Percentiles rank a stretch among this genome's conserved stretches.
phyloP scores from a whole-genome alignment of 2,797 vertebrate species.

The Channallabes apus region DNA sequence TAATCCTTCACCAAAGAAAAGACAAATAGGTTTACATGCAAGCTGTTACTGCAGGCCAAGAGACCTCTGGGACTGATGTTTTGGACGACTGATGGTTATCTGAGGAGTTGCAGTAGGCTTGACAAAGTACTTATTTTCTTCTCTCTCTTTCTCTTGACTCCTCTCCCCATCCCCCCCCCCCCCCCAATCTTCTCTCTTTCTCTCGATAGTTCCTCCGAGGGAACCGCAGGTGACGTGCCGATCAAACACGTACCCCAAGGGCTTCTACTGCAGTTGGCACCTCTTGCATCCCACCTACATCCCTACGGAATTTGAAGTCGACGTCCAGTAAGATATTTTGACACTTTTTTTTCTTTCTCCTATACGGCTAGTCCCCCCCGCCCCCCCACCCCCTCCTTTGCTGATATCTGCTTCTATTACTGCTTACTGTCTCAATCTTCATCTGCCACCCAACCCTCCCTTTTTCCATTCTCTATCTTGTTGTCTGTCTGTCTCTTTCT shows the following conservation, averaged over 20 bases:
- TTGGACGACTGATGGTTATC: slow-evolving; percentile 39
- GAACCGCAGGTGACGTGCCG: slow-evolving; percentile 88
- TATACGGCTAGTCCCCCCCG: neutral
- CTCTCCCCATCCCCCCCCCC: too few species aligned
- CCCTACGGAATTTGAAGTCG: slow-evolving; percentile 90
- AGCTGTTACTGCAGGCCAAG: slow-evolving; percentile 33
- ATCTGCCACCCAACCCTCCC: neutral
- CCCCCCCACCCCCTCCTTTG: too few species aligned
- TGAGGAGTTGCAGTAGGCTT: slow-evolving; percentile 36
- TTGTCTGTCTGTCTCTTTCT: slow-evolving; percentile 30
- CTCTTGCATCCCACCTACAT: slow-evolving; percentile 85
- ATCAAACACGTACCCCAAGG: slow-evolving; percentile 95
- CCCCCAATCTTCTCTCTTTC: neutral
- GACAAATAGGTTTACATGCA: slow-evolving; percentile 39
- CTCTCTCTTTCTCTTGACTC: slow-evolving; percentile 19
- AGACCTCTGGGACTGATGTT: slow-evolving; percentile 32
- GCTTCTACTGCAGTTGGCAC: slow-evolving; percentile 99
- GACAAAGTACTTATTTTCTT: slow-evolving; percentile 47
- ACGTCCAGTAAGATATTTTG: slow-evolving; percentile 85
- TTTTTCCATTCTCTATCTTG: slow-evolving; percentile 13
- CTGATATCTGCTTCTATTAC: slow-evolving; percentile 18
- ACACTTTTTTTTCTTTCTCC: slow-evolving; percentile 4
- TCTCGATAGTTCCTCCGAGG: slow-evolving; percentile 76
- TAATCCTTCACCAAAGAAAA: slow-evolving; percentile 38
- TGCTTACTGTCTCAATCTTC: slow-evolving; percentile 19